Base-by-base conservation (phyloP, 1,140 invertebrate genomes). In the Lasioglossum baleicum region DNA sequence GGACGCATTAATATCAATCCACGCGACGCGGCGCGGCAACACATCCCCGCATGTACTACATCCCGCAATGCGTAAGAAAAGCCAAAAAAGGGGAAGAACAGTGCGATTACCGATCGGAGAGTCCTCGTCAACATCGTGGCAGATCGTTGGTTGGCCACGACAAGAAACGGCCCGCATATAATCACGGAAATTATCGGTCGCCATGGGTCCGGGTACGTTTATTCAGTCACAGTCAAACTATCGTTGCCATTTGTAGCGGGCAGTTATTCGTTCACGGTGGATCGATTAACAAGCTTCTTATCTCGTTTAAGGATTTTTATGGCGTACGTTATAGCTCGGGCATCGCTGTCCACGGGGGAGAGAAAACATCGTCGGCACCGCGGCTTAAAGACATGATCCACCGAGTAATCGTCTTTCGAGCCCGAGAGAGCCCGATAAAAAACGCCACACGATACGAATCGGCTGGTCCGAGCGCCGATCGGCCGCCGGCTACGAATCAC, bases 381-480 rank as follows among this genome's bases (percentile, higher is more conserved):
- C 75, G 75, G 75, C 84, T 86, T 87, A 87, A 86, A 87, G 85
- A 87, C 84, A 80, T 44, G 85, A 86, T 84, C 82, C 84, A 35
- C 11, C 69, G 64, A 83, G 85, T 87, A 87, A 86, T 86, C 82
- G 86, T 82, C 82, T 84, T 80, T 83, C 85, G 77, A 68, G 71
- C 61, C 53, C 78, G 60, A 60, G 70, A 35, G 70, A 74, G 70
- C 61, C 53, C 82, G 68, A 64, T 40, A 64, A 64, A 64, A 64
- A 64, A 40, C 31, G 31, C 61, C 31, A 64, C 3, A 35, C 61
- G 91, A 92, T 92, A 91, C 85, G 89, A 92, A 92, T 92, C 90
- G 84, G 80, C 44, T 86, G 82, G 78, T 84, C 86, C 84, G 40
- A 84, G 77, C 80, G 82, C 63, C 88, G 89, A 90, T 90, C 85